Conservation (phyloP, 2,797 vertebrate genomes). For the Tapera naevia region DNA sequence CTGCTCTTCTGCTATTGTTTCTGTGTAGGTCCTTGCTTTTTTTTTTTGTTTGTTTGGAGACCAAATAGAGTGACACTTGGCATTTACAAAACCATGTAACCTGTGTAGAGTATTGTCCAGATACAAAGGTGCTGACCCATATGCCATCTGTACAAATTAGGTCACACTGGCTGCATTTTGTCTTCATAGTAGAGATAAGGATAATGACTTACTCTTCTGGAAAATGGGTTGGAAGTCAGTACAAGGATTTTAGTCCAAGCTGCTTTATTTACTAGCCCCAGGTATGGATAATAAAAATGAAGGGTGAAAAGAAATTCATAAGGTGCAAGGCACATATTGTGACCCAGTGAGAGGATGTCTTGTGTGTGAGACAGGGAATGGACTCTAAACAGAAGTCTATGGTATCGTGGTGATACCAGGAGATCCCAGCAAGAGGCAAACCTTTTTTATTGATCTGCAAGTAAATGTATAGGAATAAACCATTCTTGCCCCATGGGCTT, state of each 20-base stretch:
- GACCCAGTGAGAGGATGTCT: accelerated
- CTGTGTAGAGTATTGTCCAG: not conserved
- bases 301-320: accelerated
- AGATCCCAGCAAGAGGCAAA: not conserved
- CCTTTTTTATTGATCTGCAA: not conserved
- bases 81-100: not conserved
- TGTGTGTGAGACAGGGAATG: not conserved
- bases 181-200: slow-evolving; percentile 24
- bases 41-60: not conserved
- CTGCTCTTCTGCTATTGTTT: not conserved
- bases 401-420: not conserved
- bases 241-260: slow-evolving; percentile 15
- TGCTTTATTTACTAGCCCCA: not conserved
- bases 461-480: not conserved
- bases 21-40: not conserved
- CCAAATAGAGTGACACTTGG: not conserved
- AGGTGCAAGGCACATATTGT: not conserved
- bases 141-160: not conserved
- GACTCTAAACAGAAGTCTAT: not conserved
- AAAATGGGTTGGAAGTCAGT: not conserved
- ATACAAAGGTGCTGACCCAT: not conserved
- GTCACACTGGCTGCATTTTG: slow-evolving; percentile 22
- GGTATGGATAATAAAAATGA: not conserved
- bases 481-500: not conserved
- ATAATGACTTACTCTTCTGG: not conserved